Base-by-base conservation (phyloP, 2,113 vertebrate genomes). In the Trogon melanurus region DNA sequence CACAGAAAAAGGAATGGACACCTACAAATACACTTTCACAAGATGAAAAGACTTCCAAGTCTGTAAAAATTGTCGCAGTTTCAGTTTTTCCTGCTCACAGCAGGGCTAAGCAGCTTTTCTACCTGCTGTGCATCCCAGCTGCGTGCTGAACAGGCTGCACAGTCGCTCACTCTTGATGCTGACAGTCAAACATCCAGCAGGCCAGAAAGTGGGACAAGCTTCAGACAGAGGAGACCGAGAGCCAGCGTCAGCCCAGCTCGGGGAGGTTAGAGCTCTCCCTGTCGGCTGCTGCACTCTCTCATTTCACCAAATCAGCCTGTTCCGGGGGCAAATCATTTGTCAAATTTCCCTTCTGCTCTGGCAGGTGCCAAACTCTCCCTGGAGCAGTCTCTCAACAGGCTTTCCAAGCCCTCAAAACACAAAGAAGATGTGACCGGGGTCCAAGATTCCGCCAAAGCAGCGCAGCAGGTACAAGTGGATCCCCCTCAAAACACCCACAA, bases 371-470 rank as follows among this genome's bases (percentile, higher is more conserved):
- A 75, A n/a, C 47, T 96, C 85, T 97, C 97, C 2, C 32, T 56
- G 7, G 97, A 99, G 79, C 98, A 98, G 95, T 98, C 98, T 95
- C 96, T 98, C 85, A 98, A 64, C 6, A 97, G 94, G 80, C 87
- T 98, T 18, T 97, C 98, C 8, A 98, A 98, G 94, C 54, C 89
- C 69, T 97, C 98, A 17, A 91, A 98, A n/a, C 98, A 91, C 21
- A 90, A 96, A 15, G 98, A 98, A 19, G 96, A 97, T 61, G 98
- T 79, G 85, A 96, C 98, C 14, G 94, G 98, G 25, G 96, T 98
- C 95, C 98, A 60, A 60, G 97, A 95, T 16, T 90, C 97, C 3
- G 90, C 98, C 58, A 78, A 91, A 94, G 95, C 97, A 47, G 95
- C 44, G 0, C 92, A 98, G 79, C 98, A 98, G 98, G 99, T 99